A percentile compares a stretch with the other conserved stretches of the same genome.
These are phyloP conservation scores for Panopea generosa DNA, from an alignment of 2,888 invertebrate species.

Conservation along the genomic window DNA sequence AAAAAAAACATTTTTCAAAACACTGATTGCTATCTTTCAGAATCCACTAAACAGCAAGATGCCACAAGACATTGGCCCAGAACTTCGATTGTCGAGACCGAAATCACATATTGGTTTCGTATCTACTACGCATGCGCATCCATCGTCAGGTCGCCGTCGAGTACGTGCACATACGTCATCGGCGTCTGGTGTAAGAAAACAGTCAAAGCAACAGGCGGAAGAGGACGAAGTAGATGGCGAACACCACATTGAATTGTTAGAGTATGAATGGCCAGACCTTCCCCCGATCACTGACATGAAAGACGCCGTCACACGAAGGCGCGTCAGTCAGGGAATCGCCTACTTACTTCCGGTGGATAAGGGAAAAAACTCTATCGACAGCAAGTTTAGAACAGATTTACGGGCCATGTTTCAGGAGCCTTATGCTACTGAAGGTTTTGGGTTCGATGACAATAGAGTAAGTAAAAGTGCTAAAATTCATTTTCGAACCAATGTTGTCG, in stretches of 20 bases:
- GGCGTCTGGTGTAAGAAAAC: slow-evolving; percentile 26
- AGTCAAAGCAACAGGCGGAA: neutral
- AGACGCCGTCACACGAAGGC: slow-evolving; percentile 75
- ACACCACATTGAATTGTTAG: slow-evolving; percentile 73
- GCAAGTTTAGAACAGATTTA: slow-evolving; percentile 77
- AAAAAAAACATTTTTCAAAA: no score
- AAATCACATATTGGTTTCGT: slow-evolving; percentile 52
- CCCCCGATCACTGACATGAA: slow-evolving; percentile 79
- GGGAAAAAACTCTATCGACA: slow-evolving; percentile 78
- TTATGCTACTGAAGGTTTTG: slow-evolving; percentile 69
- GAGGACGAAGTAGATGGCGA: slow-evolving; percentile 27
- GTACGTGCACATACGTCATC: slow-evolving; percentile 25
- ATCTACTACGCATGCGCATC: slow-evolving; percentile 4
- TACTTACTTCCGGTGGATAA: slow-evolving; percentile 81
- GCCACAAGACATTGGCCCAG: slow-evolving; percentile 68
- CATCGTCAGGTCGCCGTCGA: slow-evolving; percentile 1
- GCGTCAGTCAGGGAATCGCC: slow-evolving; percentile 78
- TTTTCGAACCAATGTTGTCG: slow-evolving; percentile 73
- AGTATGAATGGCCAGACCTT: slow-evolving; percentile 82
- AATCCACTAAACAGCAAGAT: slow-evolving; percentile 23
- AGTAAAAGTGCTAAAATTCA: slow-evolving; percentile 74
- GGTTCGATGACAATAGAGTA: slow-evolving; percentile 72
- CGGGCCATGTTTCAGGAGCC: slow-evolving; percentile 81
- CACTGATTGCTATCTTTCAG: no score
- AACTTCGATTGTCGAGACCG: slow-evolving; percentile 58